Percentiles rank a stretch among this genome's conserved stretches.
These are phyloP conservation scores for Stenotaenia linearis DNA, from an alignment of 2,888 invertebrate genomes.

Conservation along the genomic window DNA sequence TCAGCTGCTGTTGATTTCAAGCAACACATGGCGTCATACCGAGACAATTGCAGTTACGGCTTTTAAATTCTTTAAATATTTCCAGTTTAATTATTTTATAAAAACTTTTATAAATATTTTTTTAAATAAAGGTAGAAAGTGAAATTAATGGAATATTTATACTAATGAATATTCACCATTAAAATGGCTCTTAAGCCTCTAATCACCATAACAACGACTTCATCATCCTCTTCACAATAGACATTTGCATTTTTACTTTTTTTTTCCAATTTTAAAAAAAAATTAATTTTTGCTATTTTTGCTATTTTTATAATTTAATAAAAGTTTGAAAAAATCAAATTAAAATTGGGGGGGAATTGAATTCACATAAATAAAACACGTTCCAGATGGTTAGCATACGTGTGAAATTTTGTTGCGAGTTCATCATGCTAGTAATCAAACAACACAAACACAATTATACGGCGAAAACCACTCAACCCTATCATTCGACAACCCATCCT, in stretches of 20 bases:
- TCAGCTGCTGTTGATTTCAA: constrained; percentile 4
- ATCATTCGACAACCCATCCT: neutral
- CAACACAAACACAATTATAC: neutral
- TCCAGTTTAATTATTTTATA: no score
- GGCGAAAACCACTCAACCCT: neutral
- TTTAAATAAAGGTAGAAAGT: no score
- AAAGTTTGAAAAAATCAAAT: neutral
- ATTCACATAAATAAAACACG: neutral
- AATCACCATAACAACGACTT: neutral
- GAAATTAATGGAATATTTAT: neutral
- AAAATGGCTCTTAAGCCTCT: neutral
- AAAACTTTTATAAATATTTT: neutral
- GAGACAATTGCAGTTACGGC: neutral
- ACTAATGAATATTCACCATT: neutral
- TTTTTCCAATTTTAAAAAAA: no score
- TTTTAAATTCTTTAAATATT: no score
- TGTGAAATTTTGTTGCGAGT: neutral
- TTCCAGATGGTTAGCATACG: neutral
- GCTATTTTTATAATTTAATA: no score
- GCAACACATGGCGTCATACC: neutral
- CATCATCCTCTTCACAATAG: neutral
- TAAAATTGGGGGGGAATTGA: neutral
- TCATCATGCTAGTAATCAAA: neutral
- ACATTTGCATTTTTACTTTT: neutral
- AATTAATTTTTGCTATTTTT: no score